phyloP scores from a whole-genome alignment of 2,113 vertebrate species.

The Gopherus evgoodei region DNA sequence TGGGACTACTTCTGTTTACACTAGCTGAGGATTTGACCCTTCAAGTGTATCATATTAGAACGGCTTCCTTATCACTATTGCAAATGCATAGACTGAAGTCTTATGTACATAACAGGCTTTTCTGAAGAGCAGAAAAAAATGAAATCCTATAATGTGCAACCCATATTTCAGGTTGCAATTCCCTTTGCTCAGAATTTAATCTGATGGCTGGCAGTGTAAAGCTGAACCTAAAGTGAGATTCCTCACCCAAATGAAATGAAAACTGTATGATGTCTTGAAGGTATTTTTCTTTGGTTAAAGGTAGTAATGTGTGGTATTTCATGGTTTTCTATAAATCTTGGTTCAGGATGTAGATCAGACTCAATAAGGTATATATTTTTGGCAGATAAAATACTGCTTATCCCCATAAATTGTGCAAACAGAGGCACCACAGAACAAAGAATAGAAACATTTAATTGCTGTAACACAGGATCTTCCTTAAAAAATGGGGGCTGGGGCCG shows the following conservation, averaged over 20 bases:
- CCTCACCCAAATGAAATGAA: neutral
- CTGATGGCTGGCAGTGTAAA: neutral
- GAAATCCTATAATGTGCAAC: neutral
- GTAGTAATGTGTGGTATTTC: slow-evolving; percentile 54
- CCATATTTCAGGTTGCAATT: too few relatives aligned
- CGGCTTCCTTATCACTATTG: neutral
- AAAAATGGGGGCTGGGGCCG: too few relatives aligned
- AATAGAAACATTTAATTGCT: too few relatives aligned
- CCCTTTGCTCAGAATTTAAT: too few relatives aligned
- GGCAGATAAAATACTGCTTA: too few relatives aligned
- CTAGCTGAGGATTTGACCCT: neutral
- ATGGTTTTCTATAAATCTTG: slow-evolving; percentile 35
- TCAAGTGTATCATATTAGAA: neutral
- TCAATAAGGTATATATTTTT: too few relatives aligned
- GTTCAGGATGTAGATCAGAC: neutral
- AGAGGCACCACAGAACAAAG: too few relatives aligned
- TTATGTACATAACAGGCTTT: neutral
- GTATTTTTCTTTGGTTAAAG: slow-evolving; percentile 27
- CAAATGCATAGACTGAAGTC: neutral
- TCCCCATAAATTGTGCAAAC: too few relatives aligned
- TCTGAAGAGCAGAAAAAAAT: neutral
- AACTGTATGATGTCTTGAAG: neutral
- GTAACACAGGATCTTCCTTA: too few relatives aligned
- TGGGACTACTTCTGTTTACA: too few relatives aligned
- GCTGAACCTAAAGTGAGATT: neutral